Base-by-base conservation (phyloP, 2,113 vertebrate species). In the Bungarus multicinctus region DNA sequence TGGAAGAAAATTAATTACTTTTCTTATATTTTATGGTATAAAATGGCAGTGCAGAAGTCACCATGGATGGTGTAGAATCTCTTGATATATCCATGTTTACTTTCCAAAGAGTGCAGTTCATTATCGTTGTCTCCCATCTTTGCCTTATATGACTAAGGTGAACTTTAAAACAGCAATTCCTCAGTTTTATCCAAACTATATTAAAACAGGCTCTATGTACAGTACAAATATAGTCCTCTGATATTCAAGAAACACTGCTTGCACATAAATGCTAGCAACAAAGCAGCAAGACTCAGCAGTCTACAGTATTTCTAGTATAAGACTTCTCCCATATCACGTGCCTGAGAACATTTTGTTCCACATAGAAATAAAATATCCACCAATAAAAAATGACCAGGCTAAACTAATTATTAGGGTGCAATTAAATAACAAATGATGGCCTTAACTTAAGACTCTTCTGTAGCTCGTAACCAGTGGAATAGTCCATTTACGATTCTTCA, bases 371-470 rank as follows among this genome's bases (percentile, higher is more conserved):
- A 93, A 95, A 92, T 54, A 45, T 94, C 25, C 91, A 90, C 69
- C 96, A 94, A 96, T 93, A 93, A 95, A 4, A 47, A 88, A 95
- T 95, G 94, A 95, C 94, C 95, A 95, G 94, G 94, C 92, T 96
- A 96, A 96, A 96, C 93, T 94, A 92, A 94, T 95, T 96, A 95
- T 95, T 95, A 96, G 95, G 96, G 93, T 96, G 95, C 97, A 97
- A 97, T 96, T 96, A 94, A 93, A 93, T 91, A 93, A 89, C 86
- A 94, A 92, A 95, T 92, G 91, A 90, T 94, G 50, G 57, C 95
- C 96, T 95, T 91, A 90, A 88, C 93, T 94, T 94, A 91, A 92
- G 54, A 92, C 20, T 95, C 91, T 85, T 92, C 92, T 92, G 39
- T 47, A 91, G 94, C 89, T 93, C 93, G 14, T 52, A 23, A 92